A percentile compares a stretch with the other conserved stretches of the same genome.
These are phyloP conservation scores for Galago senegalensis DNA, from an alignment of 2,797 vertebrate species.

Conservation along the genomic window DNA sequence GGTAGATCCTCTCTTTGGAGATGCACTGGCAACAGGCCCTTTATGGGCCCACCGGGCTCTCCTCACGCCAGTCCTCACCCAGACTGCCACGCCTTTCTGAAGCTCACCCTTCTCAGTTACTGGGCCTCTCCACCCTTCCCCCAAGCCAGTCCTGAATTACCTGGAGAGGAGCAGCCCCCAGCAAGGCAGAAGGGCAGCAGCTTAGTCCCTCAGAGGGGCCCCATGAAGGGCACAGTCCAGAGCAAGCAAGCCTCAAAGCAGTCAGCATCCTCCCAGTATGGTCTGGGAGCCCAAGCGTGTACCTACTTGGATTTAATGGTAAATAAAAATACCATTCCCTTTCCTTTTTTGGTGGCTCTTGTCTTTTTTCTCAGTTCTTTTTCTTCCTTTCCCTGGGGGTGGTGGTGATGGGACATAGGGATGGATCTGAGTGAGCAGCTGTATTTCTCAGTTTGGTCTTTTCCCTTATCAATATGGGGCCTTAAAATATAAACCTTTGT, in stretches of 20 bases:
- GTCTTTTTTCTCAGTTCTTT: not conserved
- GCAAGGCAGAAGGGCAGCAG: not conserved
- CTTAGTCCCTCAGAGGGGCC: not conserved
- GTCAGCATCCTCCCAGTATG: not conserved
- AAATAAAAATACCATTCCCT: not conserved
- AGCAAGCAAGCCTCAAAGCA: not conserved
- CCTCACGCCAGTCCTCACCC: not conserved
- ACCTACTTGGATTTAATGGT: not conserved
- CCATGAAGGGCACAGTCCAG: not conserved
- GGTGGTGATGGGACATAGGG: not conserved
- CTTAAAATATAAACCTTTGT: not conserved
- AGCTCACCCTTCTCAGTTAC: not conserved
- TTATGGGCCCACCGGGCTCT: not conserved
- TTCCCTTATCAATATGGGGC: not conserved
- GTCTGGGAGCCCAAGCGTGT: not conserved
- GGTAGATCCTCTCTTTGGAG: slow-evolving; percentile 12
- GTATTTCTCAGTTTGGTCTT: not conserved
- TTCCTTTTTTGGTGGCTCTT: not conserved
- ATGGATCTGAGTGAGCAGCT: not conserved
- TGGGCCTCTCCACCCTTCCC: slow-evolving; percentile 1
- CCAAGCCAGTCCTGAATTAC: not conserved
- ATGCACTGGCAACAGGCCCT: not conserved
- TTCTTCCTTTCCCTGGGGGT: not conserved
- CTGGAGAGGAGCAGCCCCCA: not conserved
- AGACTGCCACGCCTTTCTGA: not conserved